Base-by-base conservation (phyloP, 2,113 vertebrate genomes). In the Tupaia chinensis region DNA sequence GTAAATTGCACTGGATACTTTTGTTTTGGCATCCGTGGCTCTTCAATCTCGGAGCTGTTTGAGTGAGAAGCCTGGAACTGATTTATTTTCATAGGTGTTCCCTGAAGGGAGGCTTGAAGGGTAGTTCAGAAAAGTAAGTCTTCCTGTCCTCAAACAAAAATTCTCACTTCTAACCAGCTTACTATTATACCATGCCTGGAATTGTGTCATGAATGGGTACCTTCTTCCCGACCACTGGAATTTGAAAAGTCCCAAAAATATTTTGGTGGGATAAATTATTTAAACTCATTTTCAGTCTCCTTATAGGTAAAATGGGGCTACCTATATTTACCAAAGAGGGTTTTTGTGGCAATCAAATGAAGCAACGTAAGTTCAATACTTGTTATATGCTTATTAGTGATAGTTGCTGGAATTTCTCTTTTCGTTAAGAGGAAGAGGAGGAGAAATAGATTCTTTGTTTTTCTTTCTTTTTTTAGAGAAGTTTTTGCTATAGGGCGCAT, bases 271-370 rank as follows among this genome's bases (percentile, higher is more conserved):
- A 56, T 9, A 66, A 61, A 63, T 80, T 77, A 72, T 29, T 95
- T 87, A 87, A 87, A 76, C 11, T 93, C 58, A 96, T 97, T 97
- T 96, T 97, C 32, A 76, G 32, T 95, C 60, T 94, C 68, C 88
- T 0, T 0, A 54, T 96, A 60, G 53, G 89, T 85, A 96, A 94
- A 95, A n/a, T 25, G 93, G 88, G 89, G 81, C 22, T 56, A 76
- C 0, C 16, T 53, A 80, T 66, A 60, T 23, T 78, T 72, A 72
- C 12, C 58, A 14, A 72, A 72, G 61, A 53, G 15, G 63, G n/a
- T 56, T 61, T 88, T 88, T 89, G 29, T 91, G 80, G 20, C 32
- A 29, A 84, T 80, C 22, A 87, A 9, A 69, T 68, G 92, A 94
- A 53, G 58, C 61, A 34, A 17, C n/a, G 22, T 5, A 34, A 87